Conservation (phyloP, 2,113 vertebrate species). For the Parus major region DNA sequence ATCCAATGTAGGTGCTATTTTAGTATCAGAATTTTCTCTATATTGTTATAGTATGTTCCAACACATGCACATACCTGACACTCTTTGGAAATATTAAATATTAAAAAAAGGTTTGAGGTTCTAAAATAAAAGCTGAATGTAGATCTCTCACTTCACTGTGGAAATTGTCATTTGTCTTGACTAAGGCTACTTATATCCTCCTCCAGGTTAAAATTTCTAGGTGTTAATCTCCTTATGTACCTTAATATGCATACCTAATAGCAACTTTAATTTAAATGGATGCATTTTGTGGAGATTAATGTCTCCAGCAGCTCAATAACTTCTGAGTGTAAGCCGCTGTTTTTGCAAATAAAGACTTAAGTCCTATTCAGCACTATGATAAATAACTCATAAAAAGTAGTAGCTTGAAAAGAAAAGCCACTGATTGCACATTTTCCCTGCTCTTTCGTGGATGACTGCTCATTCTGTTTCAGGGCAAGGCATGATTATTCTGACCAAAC, state of each 20-base stretch:
- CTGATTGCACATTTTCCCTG: background rate
- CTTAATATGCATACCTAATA: background rate
- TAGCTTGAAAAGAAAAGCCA: background rate
- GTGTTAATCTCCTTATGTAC: background rate
- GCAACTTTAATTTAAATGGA: background rate
- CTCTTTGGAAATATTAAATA: background rate
- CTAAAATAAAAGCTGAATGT: background rate
- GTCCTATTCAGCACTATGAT: background rate
- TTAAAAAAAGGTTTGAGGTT: background rate
- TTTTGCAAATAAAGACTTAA: background rate
- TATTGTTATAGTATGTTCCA: background rate
- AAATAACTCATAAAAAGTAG: background rate
- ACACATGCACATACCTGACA: background rate
- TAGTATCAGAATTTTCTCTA: background rate
- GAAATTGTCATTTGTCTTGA: background rate
- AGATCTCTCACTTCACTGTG: background rate
- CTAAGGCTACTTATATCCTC: background rate
- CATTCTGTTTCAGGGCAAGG: background rate
- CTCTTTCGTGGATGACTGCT: background rate
- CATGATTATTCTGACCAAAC: conserved; percentile 11
- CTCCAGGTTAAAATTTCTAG: background rate
- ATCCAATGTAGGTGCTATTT: background rate
- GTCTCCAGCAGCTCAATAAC: background rate
- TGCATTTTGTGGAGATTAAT: background rate
- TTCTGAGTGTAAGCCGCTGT: background rate